Conservation (phyloP, 2,113 vertebrate genomes). For the Pseudonaja textilis region DNA sequence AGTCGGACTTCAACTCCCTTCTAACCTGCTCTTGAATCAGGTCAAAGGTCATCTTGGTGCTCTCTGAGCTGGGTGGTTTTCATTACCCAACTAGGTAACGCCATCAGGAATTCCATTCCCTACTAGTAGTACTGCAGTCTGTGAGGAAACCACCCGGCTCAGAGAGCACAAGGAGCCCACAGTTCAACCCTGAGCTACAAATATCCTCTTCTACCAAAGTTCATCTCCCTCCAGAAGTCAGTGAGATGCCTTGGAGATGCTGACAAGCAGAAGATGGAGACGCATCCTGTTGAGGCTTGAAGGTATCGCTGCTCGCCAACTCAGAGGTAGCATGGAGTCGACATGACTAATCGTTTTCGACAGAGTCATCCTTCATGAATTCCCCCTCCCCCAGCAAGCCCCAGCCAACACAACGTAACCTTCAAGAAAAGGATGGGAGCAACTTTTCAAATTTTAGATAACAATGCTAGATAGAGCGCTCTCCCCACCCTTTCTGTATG, state of each 20-base stretch:
- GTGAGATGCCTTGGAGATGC: neutral
- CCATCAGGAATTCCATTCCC: neutral
- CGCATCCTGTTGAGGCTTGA: neutral
- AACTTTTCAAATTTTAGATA: neutral
- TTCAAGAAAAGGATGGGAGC: neutral
- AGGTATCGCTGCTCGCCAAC: neutral
- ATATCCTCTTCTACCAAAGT: neutral
- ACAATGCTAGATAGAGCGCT: neutral
- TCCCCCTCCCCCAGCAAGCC: neutral
- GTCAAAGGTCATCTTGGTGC: neutral
- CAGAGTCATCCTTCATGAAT: neutral
- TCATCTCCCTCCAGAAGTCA: neutral
- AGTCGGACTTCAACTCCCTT: neutral
- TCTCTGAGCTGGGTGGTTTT: neutral
- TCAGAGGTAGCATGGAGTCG: neutral
- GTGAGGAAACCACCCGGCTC: neutral
- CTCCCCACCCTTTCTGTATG: neutral
- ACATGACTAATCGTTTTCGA: neutral
- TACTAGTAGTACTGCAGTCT: neutral
- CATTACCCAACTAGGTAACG: neutral
- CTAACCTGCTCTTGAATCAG: neutral
- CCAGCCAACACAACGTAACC: neutral
- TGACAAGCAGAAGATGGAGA: neutral
- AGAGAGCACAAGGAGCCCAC: neutral
- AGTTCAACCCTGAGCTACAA: neutral